Evolutionary conservation across 1,140 invertebrate genomes (phyloP), one percentile per base, ranked within the genome.

Genomic region (Lethocerus indicus): DNA sequence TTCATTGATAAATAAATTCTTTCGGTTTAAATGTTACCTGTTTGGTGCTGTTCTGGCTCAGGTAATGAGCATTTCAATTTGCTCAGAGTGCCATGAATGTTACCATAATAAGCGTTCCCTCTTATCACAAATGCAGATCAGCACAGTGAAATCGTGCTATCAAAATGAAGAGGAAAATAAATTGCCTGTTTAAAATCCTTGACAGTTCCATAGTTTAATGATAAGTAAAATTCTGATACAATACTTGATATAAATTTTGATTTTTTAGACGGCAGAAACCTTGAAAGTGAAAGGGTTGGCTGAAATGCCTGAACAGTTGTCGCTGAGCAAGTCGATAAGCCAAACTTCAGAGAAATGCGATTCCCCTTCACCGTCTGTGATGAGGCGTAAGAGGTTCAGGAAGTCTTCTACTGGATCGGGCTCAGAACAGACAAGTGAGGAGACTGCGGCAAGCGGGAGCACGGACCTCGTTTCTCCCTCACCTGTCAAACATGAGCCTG

Each of bases 271-370:
- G 24, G 87, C 87, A 9, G 84, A 87, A 64, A 82, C 81, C 58
- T 71, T 91, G 36, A 86, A 88, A 67, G 85, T 91, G 32, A 84
- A 89, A 74, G 78, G 86, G 23, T 67, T 90, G 20, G 83, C 85
- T 39, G 85, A 90, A 63, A 84, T 85, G 72, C 81, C 78, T 5
- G 74, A 83, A 36, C 57, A 63, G 16, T 49, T 60, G 16, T 52
- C 54, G 20, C 28, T 56, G 13, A 55, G 56, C 51, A 55, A 52
- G 32, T 44, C 50, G n/a, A 40, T 49, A 4, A 51, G 51, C 35
- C 32, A 50, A 27, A 32, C 29, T 26, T 52, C 53, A 21, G 55
- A 57, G 37, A 45, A 48, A 44, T 37, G 50, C 24, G 18, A 54
- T 13, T 55, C 54, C 23, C 40, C 41, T 29, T 44, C 48, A 32